Percentiles rank a stretch among this genome's conserved stretches.
phyloP scores from a whole-genome alignment of 1,140 invertebrate genomes.

The Drosophila grimshawi region DNA sequence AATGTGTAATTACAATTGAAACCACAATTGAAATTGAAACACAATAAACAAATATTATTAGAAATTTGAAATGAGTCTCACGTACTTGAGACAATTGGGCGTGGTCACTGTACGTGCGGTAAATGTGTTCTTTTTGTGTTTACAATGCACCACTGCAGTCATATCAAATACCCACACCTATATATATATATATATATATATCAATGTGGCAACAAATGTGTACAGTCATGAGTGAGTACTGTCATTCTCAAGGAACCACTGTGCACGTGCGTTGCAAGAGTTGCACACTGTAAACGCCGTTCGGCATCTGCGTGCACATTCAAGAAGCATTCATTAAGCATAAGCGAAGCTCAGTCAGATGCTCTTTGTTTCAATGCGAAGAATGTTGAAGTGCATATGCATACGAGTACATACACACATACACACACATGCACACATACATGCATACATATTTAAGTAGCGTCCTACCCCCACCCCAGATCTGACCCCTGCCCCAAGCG shows the following conservation, averaged over 20 bases:
- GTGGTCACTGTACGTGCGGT: constrained; percentile 18
- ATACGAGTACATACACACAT: background rate
- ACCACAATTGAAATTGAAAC: too few species aligned
- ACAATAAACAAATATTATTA: too few species aligned
- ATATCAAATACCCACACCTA: constrained; percentile 11
- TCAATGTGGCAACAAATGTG: constrained; percentile 2
- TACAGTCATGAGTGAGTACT: background rate
- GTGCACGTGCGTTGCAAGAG: constrained; percentile 28
- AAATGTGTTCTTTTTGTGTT: background rate
- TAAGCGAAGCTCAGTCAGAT: constrained; percentile 22
- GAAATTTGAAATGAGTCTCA: constrained; percentile 1
- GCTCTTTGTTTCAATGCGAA: constrained; percentile 45
- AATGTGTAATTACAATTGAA: too few species aligned
- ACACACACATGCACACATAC: background rate
- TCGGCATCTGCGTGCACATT: constrained; percentile 28
- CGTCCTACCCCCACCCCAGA: background rate
- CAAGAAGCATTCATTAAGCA: background rate
- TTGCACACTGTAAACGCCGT: constrained; percentile 36
- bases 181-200: background rate
- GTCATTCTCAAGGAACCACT: constrained; percentile 20
- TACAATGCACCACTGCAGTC: background rate
- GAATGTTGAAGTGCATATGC: constrained; percentile 38
- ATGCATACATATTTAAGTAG: constrained; percentile 35
- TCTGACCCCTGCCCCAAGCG: background rate
- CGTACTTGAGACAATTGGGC: constrained; percentile 5